Conservation (phyloP, 2,113 vertebrate genomes). For the Manacus vitellinus region DNA sequence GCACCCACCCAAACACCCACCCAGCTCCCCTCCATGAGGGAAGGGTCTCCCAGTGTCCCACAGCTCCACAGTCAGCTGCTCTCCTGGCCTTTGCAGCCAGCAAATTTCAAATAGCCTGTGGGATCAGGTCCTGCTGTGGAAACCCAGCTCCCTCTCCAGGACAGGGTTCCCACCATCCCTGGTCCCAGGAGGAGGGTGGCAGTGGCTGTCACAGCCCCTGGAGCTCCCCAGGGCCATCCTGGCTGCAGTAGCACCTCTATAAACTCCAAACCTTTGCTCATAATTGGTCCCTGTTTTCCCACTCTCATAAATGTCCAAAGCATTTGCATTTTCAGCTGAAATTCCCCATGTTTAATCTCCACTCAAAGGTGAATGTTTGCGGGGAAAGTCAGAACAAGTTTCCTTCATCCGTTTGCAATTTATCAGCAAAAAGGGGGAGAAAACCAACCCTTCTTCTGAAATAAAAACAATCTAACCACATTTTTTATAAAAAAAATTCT, state of each 20-base stretch:
- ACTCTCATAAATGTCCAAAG: slow-evolving; percentile 6
- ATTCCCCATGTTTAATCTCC: background rate
- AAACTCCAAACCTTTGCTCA: background rate
- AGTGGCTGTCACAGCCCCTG: background rate
- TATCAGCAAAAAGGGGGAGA: background rate
- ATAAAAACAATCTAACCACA: slow-evolving; percentile 9
- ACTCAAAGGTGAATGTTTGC: background rate
- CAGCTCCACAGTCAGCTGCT: background rate
- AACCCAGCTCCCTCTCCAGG: background rate
- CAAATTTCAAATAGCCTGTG: fast-evolving
- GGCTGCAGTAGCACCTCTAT: background rate
- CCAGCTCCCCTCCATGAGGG: fast-evolving
- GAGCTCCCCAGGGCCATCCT: background rate
- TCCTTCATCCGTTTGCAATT: slow-evolving; percentile 12
- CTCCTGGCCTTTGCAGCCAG: background rate
- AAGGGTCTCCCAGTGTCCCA: background rate
- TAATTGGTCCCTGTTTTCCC: background rate
- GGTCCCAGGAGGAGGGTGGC: background rate
- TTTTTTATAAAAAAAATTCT: background rate
- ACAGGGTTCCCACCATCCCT: background rate
- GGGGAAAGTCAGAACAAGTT: background rate
- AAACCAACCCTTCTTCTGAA: background rate
- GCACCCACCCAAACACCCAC: background rate
- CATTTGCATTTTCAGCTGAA: background rate
- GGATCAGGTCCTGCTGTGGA: background rate